Percentiles rank a stretch among this genome's conserved stretches.
phyloP scores from a whole-genome alignment of 2,797 vertebrate species.

The Acropternis orthonyx region DNA sequence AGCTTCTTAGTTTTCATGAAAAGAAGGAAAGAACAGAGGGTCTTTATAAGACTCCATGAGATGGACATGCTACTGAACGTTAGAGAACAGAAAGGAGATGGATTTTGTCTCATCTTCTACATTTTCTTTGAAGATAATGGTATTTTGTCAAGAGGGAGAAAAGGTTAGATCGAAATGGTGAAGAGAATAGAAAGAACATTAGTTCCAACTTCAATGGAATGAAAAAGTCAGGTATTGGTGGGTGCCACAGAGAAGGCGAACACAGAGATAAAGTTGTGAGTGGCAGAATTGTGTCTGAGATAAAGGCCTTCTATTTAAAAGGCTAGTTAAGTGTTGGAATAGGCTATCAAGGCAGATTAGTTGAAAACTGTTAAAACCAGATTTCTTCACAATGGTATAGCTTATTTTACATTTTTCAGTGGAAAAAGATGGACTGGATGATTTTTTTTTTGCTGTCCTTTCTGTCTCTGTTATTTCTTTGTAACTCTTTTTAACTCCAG shows the following conservation, averaged over 20 bases:
- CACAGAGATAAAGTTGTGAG: neutral
- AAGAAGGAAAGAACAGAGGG: neutral
- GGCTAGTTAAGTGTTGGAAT: neutral
- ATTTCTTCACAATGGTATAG: neutral
- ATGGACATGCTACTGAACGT: neutral
- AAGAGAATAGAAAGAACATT: constrained; percentile 10
- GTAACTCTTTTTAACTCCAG: neutral
- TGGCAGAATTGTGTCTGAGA: constrained; percentile 18
- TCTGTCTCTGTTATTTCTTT: neutral
- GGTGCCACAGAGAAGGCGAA: neutral
- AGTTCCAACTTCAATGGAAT: neutral
- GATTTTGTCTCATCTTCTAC: neutral
- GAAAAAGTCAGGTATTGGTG: neutral
- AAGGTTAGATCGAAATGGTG: constrained; percentile 2
- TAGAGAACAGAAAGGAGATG: neutral
- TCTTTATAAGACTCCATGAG: neutral
- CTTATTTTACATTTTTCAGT: neutral
- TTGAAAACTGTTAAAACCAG: neutral
- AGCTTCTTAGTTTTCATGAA: neutral
- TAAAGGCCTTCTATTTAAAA: neutral
- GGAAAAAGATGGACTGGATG: neutral
- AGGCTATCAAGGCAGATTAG: neutral
- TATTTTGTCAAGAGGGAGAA: neutral
- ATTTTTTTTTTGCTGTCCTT: neutral
- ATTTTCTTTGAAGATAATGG: constrained; percentile 27